Evolutionary conservation across 1,140 invertebrate species (phyloP).

Genomic region (Trichonephila clavipes): DNA sequence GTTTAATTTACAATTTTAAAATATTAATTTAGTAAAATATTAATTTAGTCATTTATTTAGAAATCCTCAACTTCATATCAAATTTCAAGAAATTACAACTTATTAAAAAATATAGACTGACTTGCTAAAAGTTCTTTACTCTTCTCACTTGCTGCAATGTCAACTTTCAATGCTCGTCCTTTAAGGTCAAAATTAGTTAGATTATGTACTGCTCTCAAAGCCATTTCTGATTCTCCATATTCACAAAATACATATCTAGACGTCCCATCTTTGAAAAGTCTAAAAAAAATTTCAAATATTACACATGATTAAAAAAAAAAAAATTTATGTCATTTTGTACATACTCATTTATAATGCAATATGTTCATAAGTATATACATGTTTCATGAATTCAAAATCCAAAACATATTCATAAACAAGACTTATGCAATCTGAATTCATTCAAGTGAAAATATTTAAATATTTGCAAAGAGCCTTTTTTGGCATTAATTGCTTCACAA

Average conservation of each 20-base stretch:
- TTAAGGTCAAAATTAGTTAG: conserved; percentile 99
- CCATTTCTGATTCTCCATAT: conserved; percentile 98
- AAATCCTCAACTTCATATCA: neutral
- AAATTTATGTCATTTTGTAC: neutral
- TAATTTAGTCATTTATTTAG: neutral
- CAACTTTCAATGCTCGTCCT: conserved; percentile 95
- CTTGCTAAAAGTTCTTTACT: conserved; percentile 95
- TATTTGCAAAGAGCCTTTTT: too few relatives aligned
- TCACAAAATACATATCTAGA: conserved; percentile 99
- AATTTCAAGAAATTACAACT: neutral
- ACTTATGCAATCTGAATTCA: too few relatives aligned
- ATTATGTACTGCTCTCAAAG: conserved; percentile 98
- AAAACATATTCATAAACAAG: too few relatives aligned
- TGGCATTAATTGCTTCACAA: too few relatives aligned
- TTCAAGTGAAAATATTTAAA: too few relatives aligned
- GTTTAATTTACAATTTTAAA: neutral
- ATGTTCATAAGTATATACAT: neutral
- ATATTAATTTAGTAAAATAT: neutral
- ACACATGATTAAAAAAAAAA: neutral
- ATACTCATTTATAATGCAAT: too few relatives aligned
- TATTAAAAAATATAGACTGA: neutral
- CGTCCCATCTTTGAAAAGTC: conserved; percentile 91
- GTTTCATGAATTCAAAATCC: too few relatives aligned
- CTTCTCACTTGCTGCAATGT: conserved; percentile 99
- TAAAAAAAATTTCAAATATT: neutral